Evolutionary conservation across 1,140 invertebrate genomes (phyloP), one percentile per base, ranked within the genome.

Genomic region (Lepidostoma basale): DNA sequence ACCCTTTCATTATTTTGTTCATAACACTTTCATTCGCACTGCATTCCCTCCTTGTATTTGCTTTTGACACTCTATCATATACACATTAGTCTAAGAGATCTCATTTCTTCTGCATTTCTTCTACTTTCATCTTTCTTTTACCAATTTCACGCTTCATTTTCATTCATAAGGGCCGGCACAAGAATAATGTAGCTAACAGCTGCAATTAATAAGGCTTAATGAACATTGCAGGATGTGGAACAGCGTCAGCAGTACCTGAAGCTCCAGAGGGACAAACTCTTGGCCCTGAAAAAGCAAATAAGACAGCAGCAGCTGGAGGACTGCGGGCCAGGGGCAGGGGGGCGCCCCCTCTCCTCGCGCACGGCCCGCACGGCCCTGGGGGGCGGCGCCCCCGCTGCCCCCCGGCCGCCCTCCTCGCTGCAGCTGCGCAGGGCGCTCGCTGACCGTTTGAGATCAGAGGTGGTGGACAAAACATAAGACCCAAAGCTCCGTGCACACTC

Each of bases 241-340:
- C 88, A 89, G 62, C 84, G 95, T 0, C 91, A 94, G 75, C 86
- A 93, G 73, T 97, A 96, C 77, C 80, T 98, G 22, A 88, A 92
- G 26, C 86, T 90, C 45, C 94, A 96, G 78, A 85, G 95, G 23
- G 95, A 97, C 77, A 95, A 96, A 76, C 85, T 98, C 16, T 83
- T 97, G 26, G 90, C 91, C 14, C 77, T 97, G 74, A 97, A 97
- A 77, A 92, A 92, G 76, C 87, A 92, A 78, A 93, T 92, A 16
- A 84, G 95, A 22, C 90, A 91, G 74, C 90, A 91, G 72, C 87
- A 91, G 74, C 79, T 97, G 2, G 80, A 76, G 14, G 85, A 85
- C n/a, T 85, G 80, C 9, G 79, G 84, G 67, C 77, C 81, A 6
- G 77, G 78, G 1, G 73, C 52, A 3, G 67, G 77, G 81, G 5